Evolutionary conservation across 2,113 vertebrate genomes (phyloP), one percentile per base, ranked within the genome.

Genomic region (Cathartes aura): DNA sequence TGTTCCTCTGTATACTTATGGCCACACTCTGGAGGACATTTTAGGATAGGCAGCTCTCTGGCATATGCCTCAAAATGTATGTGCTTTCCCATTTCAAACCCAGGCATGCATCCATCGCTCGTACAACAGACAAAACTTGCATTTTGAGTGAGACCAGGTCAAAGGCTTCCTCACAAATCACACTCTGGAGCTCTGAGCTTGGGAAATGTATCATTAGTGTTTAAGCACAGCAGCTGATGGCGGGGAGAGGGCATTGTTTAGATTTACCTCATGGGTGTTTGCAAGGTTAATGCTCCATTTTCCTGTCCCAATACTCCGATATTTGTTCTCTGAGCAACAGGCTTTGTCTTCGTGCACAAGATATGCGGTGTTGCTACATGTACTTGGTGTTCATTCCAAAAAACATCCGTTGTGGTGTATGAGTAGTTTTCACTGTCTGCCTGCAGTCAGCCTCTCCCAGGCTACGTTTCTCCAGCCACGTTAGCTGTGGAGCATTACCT

Each of bases 401-500:
- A 85, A 30, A 11, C 8, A 2, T 6, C 24, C 7, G 5, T 3
- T 1, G 1, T 20, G 42, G 6, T 3, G 23, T 26, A 53, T 24
- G 3, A 56, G 45, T 30, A 11, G 30, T 47, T 83, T 5, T 53
- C 16, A 19, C 22, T 4, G 2, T 42, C 32, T 55, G 20, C 52
- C 71, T 58, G 59, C 38, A 70, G 11, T 4, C 67, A 87, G 29
- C 11, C 63, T 15, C 27, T 26, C 13, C 22, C 34, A 23, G n/a
- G 29, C 56, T 43, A 7, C 2, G 2, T 20, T 82, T 19, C 15
- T 34, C 45, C 4, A 3, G 26, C 13, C 32, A 2, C 0, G 0
- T 8, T 5, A 32, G 38, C 64, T 43, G n/a, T 8, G 30, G 32
- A 40, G 29, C 14, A 16, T 8, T 16, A 12, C 34, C 34, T 68